phyloP scores from a whole-genome alignment of 2,113 vertebrate species.

The Serilophus lunatus region DNA sequence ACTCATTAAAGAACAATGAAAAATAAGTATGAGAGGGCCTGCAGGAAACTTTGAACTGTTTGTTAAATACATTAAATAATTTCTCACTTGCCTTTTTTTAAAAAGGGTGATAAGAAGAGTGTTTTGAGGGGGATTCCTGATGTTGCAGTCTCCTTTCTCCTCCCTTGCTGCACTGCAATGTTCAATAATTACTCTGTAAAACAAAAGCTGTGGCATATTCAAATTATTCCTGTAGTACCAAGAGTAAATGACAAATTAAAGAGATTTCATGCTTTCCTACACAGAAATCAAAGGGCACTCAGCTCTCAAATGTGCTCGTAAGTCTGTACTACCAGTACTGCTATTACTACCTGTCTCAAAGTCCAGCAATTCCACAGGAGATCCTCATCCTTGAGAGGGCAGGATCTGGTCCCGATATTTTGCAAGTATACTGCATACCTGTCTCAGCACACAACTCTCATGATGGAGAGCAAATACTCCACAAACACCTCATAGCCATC shows the following conservation, averaged over 20 bases:
- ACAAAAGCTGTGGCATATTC: not conserved
- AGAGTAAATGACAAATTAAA: not conserved
- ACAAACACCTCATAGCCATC: not conserved
- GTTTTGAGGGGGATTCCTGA: slow-evolving; percentile 3
- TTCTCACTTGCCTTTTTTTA: slow-evolving; percentile 24
- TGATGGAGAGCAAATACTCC: fast-evolving
- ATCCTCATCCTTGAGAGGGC: fast-evolving
- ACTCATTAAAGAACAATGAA: slow-evolving; percentile 73
- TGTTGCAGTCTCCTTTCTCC: not conserved
- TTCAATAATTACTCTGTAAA: not conserved
- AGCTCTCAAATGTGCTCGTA: fast-evolving
- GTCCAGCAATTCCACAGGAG: not conserved
- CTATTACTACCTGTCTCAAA: not conserved
- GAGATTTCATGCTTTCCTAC: not conserved
- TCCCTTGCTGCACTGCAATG: not conserved
- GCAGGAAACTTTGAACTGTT: slow-evolving; percentile 69
- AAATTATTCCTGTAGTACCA: not conserved
- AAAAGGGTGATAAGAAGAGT: not conserved
- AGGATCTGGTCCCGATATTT: not conserved
- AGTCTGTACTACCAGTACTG: not conserved
- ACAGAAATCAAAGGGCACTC: not conserved
- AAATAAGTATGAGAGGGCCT: slow-evolving; percentile 69
- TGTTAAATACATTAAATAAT: slow-evolving; percentile 70
- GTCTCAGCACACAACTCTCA: not conserved
- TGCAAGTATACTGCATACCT: fast-evolving